Base-by-base conservation (phyloP, 2,797 vertebrate genomes). In the Clarias platycephalus region DNA sequence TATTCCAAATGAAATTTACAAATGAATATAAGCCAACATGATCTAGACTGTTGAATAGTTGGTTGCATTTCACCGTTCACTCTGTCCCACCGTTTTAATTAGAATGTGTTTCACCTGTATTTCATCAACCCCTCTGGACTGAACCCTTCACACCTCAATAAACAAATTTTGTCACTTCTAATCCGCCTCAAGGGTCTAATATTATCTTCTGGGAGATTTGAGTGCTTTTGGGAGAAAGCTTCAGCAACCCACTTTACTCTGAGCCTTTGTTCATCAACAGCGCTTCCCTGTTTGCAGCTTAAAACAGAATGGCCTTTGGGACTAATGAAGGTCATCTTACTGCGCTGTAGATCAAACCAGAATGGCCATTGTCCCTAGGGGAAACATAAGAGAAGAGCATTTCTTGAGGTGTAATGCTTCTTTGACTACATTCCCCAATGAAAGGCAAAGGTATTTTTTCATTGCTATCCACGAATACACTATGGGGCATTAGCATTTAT, bases 251-350 rank as follows among this genome's bases (percentile, higher is more conserved):
- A 84, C 78, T 68, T 83, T 75, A 76, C 78, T 63, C 18, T 12
- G 49, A 70, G 74, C 62, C 55, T 85, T 87, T 85, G 78, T 85
- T 18, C 10, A 3, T 55, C 7, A 15, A 62, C 62, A 31, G 60
- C 70, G 68, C 34, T 60, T 72, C 37, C 5, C 67, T 68, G 84
- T 83, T 67, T 60, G 85, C 60, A 64, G 64, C 67, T 75, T 79
- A 63, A 82, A 31, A 10, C 57, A 80, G 67, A 63, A 63, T n/a
- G 70, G 83, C 55, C 80, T 81, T 76, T 60, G 49, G 58, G 83
- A 12, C 82, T 84, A 85, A 77, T 85, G 28, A 85, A 85, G 77
- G 87, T 85, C 85, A 57, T 72, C 37, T 72, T 28, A 34, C 75
- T 20, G 64, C 68, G 66, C 64, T 20, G 57, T 28, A 70, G 81